Base-by-base conservation (phyloP, 2,888 invertebrate genomes). In the Trachelus iudaicus region DNA sequence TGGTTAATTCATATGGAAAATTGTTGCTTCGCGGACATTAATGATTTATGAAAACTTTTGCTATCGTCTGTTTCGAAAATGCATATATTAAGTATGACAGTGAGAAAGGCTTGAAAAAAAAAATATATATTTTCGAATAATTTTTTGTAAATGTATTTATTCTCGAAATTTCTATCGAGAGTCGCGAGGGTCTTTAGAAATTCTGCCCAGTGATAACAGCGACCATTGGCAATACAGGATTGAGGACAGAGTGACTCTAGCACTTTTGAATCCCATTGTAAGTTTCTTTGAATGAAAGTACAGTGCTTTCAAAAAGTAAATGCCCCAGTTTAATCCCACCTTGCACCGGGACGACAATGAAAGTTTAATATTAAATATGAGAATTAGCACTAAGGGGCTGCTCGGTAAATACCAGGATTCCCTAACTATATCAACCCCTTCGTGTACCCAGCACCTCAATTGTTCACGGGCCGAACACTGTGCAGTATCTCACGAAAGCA, bases 401-500 rank as follows among this genome's bases (percentile, higher is more conserved):
- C 9, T 23, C 9, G 23, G 23, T 23, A 56, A 56, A 56, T 56
- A 9, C 56, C 23, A 56, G 23, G 56, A 81, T 81, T 78, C 76
- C 73, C 75, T 75, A 40, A 78, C 74, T 56, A 77, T 78, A 81
- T 81, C 81, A 81, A 79, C 77, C 81, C 71, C 73, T 12, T 75
- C n/a, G 33, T 40, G 69, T 12, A 71, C 71, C 40, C 81, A 81
- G 77, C 79, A 77, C 71, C 33, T 2, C 56, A 23, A 56, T 56
- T 56, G 56, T 56, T 6, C 56, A 23, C 56, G 9, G 2, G 23
- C 0, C 56, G 56, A 56, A 56, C 23, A 56, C 23, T 81, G 76
- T 75, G 74, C 75, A 71, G 69, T 81, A 82, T 82, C 82, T 80
- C 77, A 69, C 76, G 79, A 81, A 80, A 83, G 82, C 85, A 83